A percentile compares a stretch with the other conserved stretches of the same genome.
These are phyloP conservation scores for Syngnathus floridae DNA, from an alignment of 2,113 vertebrate species.

Conservation along the genomic window DNA sequence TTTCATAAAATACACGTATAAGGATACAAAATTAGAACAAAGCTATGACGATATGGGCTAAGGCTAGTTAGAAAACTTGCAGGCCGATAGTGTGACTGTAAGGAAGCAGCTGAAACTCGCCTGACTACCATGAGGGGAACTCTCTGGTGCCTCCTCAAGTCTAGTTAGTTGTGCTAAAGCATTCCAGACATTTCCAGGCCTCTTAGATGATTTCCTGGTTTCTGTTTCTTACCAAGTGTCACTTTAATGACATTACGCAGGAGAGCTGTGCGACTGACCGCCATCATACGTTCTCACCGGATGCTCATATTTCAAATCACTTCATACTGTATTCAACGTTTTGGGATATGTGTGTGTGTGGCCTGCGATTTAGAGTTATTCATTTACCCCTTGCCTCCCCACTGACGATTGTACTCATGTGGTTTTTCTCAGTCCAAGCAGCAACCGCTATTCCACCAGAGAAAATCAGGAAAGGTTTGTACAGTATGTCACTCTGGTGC, in stretches of 20 bases:
- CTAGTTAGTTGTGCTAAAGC: conserved; percentile 28
- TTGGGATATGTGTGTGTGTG: neutral
- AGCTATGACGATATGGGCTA: neutral
- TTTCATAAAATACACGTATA: too few relatives aligned
- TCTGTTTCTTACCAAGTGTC: conserved; percentile 15
- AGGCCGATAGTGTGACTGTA: conserved; percentile 31
- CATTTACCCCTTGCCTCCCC: neutral
- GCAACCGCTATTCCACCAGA: conserved; percentile 25
- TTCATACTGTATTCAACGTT: neutral
- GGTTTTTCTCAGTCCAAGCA: conserved; percentile 49
- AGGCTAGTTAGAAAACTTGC: neutral
- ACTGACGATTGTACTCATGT: conserved; percentile 45
- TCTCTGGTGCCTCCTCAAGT: conserved; percentile 26
- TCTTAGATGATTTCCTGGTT: conserved; percentile 22
- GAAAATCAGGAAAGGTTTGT: conserved; percentile 67
- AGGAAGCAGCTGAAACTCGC: conserved; percentile 46
- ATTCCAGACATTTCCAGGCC: conserved; percentile 16
- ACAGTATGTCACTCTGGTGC: conserved; percentile 15
- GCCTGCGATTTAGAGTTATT: conserved; percentile 16
- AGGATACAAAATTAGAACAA: neutral
- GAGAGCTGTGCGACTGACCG: conserved; percentile 21
- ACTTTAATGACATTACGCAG: conserved; percentile 35
- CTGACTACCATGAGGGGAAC: conserved; percentile 53
- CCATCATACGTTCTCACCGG: neutral
- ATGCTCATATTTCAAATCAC: conserved; percentile 16